phyloP scores from a whole-genome alignment of 2,113 vertebrate genomes.

The Camelus dromedarius region DNA sequence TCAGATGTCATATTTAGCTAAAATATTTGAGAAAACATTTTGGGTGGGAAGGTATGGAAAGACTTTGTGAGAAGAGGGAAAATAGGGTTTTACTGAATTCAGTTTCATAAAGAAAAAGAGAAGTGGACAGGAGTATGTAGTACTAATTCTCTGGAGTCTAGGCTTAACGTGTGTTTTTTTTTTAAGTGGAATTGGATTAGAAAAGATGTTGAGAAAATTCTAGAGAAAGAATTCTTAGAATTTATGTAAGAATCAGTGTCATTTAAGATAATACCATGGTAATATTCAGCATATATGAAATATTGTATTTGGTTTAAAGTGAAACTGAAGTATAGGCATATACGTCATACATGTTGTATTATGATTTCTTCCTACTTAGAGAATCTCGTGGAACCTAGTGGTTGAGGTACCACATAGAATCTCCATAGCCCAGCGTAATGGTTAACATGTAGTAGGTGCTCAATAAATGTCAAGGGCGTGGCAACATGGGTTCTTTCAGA shows the following conservation, averaged over 20 bases:
- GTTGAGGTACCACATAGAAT: not conserved
- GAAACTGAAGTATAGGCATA: not conserved
- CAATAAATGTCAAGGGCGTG: not conserved
- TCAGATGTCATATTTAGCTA: not conserved
- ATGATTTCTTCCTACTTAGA: not conserved
- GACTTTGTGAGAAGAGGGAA: not conserved
- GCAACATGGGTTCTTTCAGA: not conserved
- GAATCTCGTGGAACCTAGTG: not conserved
- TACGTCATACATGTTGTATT: not conserved
- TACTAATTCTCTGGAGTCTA: not conserved
- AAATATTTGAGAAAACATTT: constrained; percentile 39
- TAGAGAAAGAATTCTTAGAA: not conserved
- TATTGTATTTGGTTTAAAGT: not conserved
- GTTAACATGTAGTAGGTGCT: not conserved
- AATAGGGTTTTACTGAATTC: not conserved
- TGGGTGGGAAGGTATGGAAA: not conserved
- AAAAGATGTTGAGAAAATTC: constrained; percentile 46
- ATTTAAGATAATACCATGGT: not conserved
- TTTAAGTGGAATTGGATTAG: constrained; percentile 40
- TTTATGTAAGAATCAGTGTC: not conserved
- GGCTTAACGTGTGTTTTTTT: not conserved
- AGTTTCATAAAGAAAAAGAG: constrained; percentile 20
- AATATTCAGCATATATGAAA: not conserved
- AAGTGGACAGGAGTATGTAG: not conserved
- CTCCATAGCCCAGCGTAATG: not conserved